Percentiles rank a stretch among this genome's conserved stretches.
Conservation (phyloP, 2,797 vertebrate species). For the Sarcoramphus papa region DNA sequence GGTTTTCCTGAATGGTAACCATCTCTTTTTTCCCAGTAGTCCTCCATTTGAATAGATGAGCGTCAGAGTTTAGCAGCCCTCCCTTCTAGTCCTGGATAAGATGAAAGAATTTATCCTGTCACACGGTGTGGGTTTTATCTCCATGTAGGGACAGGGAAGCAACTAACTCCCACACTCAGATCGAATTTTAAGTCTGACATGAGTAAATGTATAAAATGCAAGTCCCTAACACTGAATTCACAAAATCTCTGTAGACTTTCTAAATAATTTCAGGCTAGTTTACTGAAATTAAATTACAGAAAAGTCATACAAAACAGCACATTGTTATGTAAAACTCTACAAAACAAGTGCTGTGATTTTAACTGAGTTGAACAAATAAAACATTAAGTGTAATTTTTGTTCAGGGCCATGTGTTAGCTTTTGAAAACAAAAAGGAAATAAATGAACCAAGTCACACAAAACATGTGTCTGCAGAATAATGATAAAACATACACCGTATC, state of each 20-base stretch:
- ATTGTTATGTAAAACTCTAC: constrained; percentile 30
- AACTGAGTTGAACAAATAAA: constrained; percentile 40
- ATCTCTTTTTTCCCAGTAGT: background rate
- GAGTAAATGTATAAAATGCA: constrained; percentile 27
- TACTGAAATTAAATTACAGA: constrained; percentile 50
- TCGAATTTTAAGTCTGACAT: constrained; percentile 11
- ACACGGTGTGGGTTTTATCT: background rate
- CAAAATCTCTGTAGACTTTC: constrained; percentile 13
- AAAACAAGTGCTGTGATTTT: constrained; percentile 42
- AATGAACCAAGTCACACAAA: constrained; percentile 47
- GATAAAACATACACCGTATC: constrained; percentile 14
- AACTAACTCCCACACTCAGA: constrained; percentile 23
- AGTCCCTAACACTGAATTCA: constrained; percentile 20
- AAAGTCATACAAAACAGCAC: constrained; percentile 15
- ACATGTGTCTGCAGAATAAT: constrained; percentile 31
- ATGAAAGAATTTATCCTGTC: constrained; percentile 14
- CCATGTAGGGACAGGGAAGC: background rate
- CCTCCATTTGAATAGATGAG: background rate
- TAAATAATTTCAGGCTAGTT: constrained; percentile 30
- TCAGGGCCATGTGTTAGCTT: constrained; percentile 34
- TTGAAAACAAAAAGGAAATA: constrained; percentile 55
- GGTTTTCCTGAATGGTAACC: background rate
- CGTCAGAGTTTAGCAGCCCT: background rate
- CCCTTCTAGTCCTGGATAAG: background rate
- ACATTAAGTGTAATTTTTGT: constrained; percentile 19